Evolutionary conservation across 2,113 vertebrate genomes (phyloP).

Genomic region (Prietella phreatophila): DNA sequence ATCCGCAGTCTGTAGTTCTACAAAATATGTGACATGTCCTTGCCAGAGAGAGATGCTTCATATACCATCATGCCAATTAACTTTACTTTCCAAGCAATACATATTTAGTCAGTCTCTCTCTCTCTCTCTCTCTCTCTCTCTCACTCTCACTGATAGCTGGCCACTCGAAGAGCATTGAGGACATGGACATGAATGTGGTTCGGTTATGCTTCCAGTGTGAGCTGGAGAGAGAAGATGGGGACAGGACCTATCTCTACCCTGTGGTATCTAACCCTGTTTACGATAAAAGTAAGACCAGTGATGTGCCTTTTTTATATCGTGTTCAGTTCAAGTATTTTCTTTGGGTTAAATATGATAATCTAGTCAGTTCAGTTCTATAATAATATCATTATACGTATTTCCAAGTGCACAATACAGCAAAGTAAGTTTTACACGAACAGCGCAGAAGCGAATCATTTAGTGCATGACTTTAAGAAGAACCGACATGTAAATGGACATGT

Average conservation of each 20-base stretch:
- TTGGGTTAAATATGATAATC: neutral
- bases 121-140: conserved; percentile 6
- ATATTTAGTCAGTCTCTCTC: conserved; percentile 8
- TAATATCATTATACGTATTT: neutral
- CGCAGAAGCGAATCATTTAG: neutral
- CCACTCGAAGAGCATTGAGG: conserved; percentile 87
- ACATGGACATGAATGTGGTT: conserved; percentile 94
- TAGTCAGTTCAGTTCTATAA: neutral
- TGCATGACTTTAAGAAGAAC: neutral
- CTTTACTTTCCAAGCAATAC: neutral
- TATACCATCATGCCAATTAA: no score
- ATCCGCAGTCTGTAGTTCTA: neutral
- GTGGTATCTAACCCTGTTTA: conserved; percentile 88
- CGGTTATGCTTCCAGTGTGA: conserved; percentile 90
- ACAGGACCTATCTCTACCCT: conserved; percentile 71
- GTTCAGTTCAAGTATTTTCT: neutral
- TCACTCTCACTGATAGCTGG: conserved; percentile 70
- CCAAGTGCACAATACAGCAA: neutral
- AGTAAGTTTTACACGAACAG: neutral
- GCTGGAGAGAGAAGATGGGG: conserved; percentile 73
- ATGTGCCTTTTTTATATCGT: neutral
- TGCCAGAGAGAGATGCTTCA: neutral
- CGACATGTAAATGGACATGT: neutral
- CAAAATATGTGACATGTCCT: neutral
- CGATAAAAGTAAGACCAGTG: conserved; percentile 84